Base-by-base conservation (phyloP, 2,888 invertebrate genomes). In the Brenthis daphne region DNA sequence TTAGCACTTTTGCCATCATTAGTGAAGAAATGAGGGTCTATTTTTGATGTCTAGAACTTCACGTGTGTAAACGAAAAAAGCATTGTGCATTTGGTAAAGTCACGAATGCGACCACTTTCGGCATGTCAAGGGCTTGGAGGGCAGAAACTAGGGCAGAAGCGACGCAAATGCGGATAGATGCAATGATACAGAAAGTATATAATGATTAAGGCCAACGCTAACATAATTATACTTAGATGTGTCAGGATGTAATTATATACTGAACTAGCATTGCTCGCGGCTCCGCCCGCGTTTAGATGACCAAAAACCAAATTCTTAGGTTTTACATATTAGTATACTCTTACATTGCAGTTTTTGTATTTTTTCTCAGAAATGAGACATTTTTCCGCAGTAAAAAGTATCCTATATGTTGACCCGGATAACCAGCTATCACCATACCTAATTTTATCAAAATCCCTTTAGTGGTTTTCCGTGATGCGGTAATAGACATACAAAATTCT, bases 101-200 rank as follows among this genome's bases (percentile, higher is more conserved):
- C 57, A 71, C 57, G 70, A 65, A 51, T 65, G 60, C 69, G 65
- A 67, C 61, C 64, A 65, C 67, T 67, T 68, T 66, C 53, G 65
- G 67, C 65, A 56, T 70, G 72, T 70, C 72, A 70, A 72, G 72
- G 70, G 70, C 72, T 65, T 68, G 55, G 55, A 64, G 64, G 70
- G 68, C 56, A 47, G 69, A 71, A 77, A 75, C 70, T 77, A 67
- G 77, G 77, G 65, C 77, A 73, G 72, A 64, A 69, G 74, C 72
- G 70, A 73, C 75, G 73, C 73, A 56, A 65, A 67, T 71, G 70
- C 73, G 60, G 69, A 57, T 64, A 56, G 68, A 65, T 69, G 72
- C 57, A 20, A 56, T 70, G 66, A 74, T 70, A 71, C 70, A 61
- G 74, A 73, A 77, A 76, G 68, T 60, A n/a, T 50, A 16, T 47